Evolutionary conservation across 2,888 invertebrate genomes (phyloP), one percentile per base, ranked within the genome.

Genomic region (Hypomecis punctinalis): DNA sequence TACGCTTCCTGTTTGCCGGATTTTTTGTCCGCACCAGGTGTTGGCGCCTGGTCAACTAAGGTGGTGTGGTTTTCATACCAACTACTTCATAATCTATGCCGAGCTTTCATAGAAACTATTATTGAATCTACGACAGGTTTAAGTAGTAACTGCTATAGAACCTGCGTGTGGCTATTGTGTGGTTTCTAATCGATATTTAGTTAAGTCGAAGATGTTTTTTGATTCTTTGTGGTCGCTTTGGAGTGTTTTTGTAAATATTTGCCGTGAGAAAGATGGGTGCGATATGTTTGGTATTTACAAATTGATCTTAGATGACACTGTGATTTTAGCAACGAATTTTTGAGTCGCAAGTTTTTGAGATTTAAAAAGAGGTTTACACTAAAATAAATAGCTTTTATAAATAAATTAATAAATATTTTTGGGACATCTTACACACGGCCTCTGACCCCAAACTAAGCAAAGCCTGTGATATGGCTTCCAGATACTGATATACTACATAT

Each of bases 1-100:
- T 64, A 56, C 35, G 45, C 57, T 68, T 70, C 64, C 63, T 62
- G 66, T 53, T 67, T 63, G 39, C 53, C 47, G 33, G 56, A 51
- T 53, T 75, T 76, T 74, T 75, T 76, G 62, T 68, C 36, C 59
- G 58, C 72, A 72, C 76, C 78, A 76, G 77, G 73, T 76, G 77
- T 61, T 55, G 46, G 63, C 61, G 54, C 35, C 51, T 46, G 65
- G 65, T 65, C 61, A 61, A 43, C 46, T n/a, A 49, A 10, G 46
- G 23, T 51, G 54, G 55, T 55, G 58, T 52, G 39, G 45, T 35
- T 13, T 11, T 4, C 45, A 5, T 45, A 55, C 45, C 9, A 8
- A 36, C 55, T 55, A 37, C 13, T 5, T 36, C 0, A 4, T 37
- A 9, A 33, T 8, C 43, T 42, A 33, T n/a, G 36, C 4, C 7